Evolutionary conservation across 2,113 vertebrate genomes (phyloP), one percentile per base, ranked within the genome.

Genomic region (Ardeotis arabs): DNA sequence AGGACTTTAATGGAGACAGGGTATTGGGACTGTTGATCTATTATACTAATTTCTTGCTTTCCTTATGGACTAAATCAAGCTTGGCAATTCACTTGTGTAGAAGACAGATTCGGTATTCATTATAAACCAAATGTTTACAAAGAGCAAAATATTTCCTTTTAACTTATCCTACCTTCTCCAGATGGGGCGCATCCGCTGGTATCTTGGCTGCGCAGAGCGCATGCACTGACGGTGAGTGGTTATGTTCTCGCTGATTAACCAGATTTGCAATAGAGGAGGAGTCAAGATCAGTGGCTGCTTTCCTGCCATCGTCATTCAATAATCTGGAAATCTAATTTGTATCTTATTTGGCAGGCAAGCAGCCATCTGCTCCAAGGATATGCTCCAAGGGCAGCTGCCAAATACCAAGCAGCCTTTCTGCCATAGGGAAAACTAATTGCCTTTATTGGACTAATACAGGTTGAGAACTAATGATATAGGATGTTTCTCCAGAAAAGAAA

Each of bases 241-340:
- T 77, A 2, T 59, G 47, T 27, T 87, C 84, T 64, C 22, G 1
- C 90, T 56, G 85, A 90, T 81, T 81, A 95, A 83, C 87, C 1
- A 29, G 72, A 70, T 90, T 86, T 58, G 68, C 64, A 50, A 19
- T 3, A 76, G 70, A 93, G 95, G 94, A 96, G 93, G 74, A 89
- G 92, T 45, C 86, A 77, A 66, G 90, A 93, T 52, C 91, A 96
- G 73, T 10, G 73, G 87, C 90, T 93, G 80, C 86, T 93, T 91
- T 86, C 89, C 97, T 92, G 96, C 50, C 73, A 83, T 93, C 37
- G 4, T 96, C 97, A 97, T 91, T 93, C 96, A 97, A 95, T 98
- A 97, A 98, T 97, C 98, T 98, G 97, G 92, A 97, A 98, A 98
- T 96, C 96, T 96, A 97, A 98, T 98, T 97, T 97, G 95, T 97